These are phyloP conservation scores for Petrocephalus sullivani DNA, from an alignment of 2,797 vertebrate genomes.

Conservation along the genomic window DNA sequence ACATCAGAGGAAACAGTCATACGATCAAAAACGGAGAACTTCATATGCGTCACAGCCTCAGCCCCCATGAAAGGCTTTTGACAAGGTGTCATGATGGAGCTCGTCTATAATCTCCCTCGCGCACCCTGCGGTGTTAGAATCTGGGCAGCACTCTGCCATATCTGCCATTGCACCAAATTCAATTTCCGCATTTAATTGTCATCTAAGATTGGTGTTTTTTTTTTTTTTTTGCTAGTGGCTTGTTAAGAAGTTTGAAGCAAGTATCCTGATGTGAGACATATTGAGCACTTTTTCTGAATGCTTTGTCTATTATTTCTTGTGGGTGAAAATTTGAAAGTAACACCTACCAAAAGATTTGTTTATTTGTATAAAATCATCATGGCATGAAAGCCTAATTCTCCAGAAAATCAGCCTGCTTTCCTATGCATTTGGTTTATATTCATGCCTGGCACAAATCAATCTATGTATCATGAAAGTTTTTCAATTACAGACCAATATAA, in stretches of 20 bases:
- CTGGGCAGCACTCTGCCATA: neutral
- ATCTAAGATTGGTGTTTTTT: neutral
- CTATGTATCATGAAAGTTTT: neutral
- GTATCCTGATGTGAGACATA: neutral
- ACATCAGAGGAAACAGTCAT: neutral
- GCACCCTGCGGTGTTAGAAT: neutral
- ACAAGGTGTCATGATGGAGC: neutral
- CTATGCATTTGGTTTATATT: neutral
- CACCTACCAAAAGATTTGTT: neutral
- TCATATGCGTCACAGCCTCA: neutral
- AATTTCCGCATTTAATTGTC: neutral
- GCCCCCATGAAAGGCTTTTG: neutral
- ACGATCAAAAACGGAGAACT: neutral
- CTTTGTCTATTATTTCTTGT: neutral
- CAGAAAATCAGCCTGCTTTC: neutral
- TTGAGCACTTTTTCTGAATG: neutral
- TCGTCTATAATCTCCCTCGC: neutral
- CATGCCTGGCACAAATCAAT: neutral
- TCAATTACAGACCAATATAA: neutral
- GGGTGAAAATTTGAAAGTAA: neutral
- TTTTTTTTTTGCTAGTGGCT: neutral
- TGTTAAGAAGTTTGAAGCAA: neutral
- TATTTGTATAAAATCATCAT: neutral
- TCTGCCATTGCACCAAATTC: neutral
- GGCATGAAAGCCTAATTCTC: neutral